Base-by-base conservation (phyloP, 2,113 vertebrate genomes). In the Lichenostomus cassidix region DNA sequence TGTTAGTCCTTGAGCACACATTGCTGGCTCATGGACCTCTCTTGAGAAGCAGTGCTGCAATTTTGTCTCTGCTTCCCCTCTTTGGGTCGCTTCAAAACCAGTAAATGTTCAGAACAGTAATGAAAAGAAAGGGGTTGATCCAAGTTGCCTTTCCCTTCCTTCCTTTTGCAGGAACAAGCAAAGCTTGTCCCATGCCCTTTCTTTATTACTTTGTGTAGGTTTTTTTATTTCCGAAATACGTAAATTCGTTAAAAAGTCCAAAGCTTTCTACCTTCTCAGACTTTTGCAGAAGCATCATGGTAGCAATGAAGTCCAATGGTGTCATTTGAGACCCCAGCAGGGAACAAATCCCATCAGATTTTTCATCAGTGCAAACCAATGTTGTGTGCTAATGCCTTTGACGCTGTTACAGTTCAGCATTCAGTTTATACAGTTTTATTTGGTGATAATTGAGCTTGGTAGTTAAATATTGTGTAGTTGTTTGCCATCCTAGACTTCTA, bases 1-100 rank as follows among this genome's bases (percentile, higher is more conserved):
- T 55, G 3, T 27, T 46, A 8, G 53, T 33, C 22, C 46, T 56
- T 42, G 35, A 58, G 41, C 50, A 62, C 50, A 62, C 16, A 24
- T 37, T 0, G 0, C 29, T 77, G 2, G 1, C 35, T 89, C n/a
- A 5, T 0, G 0, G 41, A 35, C 24, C 59, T 63, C n/a, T 79
- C 56, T 15, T 39, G 31, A 47, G 60, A 47, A 55, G 47, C 25
- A 21, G 33, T 71, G 28, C 69, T 84, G 55, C 15, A 31, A 25
- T 44, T 73, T 53, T n/a, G 18, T 60, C 46, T 64, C 56, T 82
- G 39, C 55, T 77, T 82, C 47, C 14, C 21, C 18, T 76, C 70
- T 69, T 50, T 0, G 4, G 8, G 29, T 65, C 1, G 0, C 42
- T 59, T 42, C 35, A 28, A 73, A 79, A 35, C 4, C 42, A 23